phyloP scores from a whole-genome alignment of 2,888 invertebrate species.

The Cheilosia vulpina region DNA sequence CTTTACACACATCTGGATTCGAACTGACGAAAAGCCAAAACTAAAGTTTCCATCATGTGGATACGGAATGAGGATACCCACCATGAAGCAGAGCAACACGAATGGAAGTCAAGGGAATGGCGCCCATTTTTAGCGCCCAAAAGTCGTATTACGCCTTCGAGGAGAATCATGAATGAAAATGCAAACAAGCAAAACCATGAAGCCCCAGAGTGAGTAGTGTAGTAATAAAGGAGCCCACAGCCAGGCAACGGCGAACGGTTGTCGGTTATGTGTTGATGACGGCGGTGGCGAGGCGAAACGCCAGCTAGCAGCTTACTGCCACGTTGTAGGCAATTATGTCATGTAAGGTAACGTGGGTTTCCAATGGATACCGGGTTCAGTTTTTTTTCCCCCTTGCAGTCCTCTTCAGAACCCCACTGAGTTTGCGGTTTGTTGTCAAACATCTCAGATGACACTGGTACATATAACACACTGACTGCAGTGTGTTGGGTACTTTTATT shows the following conservation, averaged over 20 bases:
- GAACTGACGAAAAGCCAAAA: constrained; percentile 53
- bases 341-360: constrained; percentile 69
- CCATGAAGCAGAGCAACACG: constrained; percentile 36
- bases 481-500: constrained; percentile 30
- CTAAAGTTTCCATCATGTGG: constrained; percentile 29
- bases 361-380: constrained; percentile 58
- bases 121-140: constrained; percentile 72
- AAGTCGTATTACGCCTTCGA: constrained; percentile 74
- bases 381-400: background rate
- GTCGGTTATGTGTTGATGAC: constrained; percentile 7
- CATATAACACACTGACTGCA: too few relatives aligned
- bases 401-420: constrained; percentile 8
- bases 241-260: background rate
- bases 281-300: constrained; percentile 31
- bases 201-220: constrained; percentile 30
- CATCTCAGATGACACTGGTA: constrained; percentile 61
- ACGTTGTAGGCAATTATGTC: constrained; percentile 68
- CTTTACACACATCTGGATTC: constrained; percentile 49
- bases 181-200: constrained; percentile 69
- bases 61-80: background rate
- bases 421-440: constrained; percentile 65
- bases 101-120: constrained; percentile 44
- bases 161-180: constrained; percentile 74
- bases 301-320: constrained; percentile 26
- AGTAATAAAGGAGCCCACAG: constrained; percentile 45